Conservation (phyloP, 2,797 vertebrate species). For the Cyprinella venusta region DNA sequence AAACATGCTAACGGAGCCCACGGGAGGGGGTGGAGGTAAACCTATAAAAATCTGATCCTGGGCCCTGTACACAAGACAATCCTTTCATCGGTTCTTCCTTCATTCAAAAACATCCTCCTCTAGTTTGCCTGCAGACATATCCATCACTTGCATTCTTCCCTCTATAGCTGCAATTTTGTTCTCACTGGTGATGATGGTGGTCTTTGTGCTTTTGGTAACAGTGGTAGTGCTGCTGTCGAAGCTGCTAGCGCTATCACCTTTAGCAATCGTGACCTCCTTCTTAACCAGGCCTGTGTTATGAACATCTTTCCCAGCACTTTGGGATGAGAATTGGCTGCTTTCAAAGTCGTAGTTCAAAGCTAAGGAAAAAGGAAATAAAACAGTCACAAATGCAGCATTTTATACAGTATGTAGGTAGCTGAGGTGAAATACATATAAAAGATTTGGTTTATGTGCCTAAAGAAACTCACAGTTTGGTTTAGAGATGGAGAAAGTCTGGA, state of each 20-base stretch:
- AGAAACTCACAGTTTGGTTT: conserved; percentile 72
- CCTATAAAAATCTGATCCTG: neutral
- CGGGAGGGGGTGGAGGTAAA: neutral
- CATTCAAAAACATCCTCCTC: conserved; percentile 35
- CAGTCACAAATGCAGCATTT: neutral
- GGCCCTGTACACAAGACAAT: neutral
- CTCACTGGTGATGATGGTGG: conserved; percentile 7
- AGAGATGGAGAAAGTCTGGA: conserved; percentile 70
- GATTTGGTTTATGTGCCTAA: neutral
- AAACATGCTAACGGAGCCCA: neutral
- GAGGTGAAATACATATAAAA: neutral
- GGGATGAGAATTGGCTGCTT: conserved; percentile 20
- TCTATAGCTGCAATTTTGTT: neutral
- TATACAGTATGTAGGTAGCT: neutral
- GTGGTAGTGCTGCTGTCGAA: conserved; percentile 1
- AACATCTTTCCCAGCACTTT: conserved; percentile 4
- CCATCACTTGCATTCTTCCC: conserved; percentile 1
- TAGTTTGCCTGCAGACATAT: conserved; percentile 3
- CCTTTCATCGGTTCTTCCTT: neutral
- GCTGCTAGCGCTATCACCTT: neutral
- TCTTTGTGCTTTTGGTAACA: conserved; percentile 43
- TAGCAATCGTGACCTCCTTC: conserved; percentile 3
- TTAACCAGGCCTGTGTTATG: conserved; percentile 9
- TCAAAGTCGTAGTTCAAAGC: conserved; percentile 34
- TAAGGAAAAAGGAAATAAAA: neutral